Evolutionary conservation across 2,797 vertebrate genomes (phyloP), one percentile per base, ranked within the genome.

Genomic region (Avahi laniger): DNA sequence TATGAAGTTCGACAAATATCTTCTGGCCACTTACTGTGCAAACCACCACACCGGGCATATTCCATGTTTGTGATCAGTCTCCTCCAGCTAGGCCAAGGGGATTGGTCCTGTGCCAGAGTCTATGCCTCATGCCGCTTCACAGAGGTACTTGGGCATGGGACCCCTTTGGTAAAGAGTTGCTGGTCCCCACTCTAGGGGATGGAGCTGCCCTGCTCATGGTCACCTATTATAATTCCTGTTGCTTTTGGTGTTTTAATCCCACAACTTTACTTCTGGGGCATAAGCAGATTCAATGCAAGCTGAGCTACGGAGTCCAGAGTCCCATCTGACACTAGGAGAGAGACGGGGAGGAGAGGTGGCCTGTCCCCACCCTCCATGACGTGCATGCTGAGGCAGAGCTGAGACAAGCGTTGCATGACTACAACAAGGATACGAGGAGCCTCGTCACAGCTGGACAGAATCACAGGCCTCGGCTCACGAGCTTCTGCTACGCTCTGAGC

Each of bases 61-160:
- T 65, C 43, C 28, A 22, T 73, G 63, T 30, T 75, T 67, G n/a
- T 89, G 67, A 70, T 22, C 46, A 20, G 48, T 67, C 2, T 61
- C 52, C 41, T 28, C 50, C 6, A 79, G 14, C 4, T 33, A 72
- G 43, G 35, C 43, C 30, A 38, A 61, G 50, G 57, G 48, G 5
- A 2, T 4, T 43, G 13, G n/a, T 80, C 48, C 63, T n/a, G 0
- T 35, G 26, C n/a, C 41, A 26, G 7, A 24, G 12, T 75, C 22
- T 83, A 2, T 11, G 14, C 65, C 17, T 46, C n/a, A 5, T 4
- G 63, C 72, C 26, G 12, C 46, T 52, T 57, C 43, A 35, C 5
- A 48, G 24, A 8, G 13, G 48, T 8, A 4, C 30, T 18, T 73
- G 10, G 1, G 0, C 12, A 1, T 28, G 15, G 6, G 61, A 33